phyloP scores from a whole-genome alignment of 2,888 invertebrate species.

The Thymelicus acteon region DNA sequence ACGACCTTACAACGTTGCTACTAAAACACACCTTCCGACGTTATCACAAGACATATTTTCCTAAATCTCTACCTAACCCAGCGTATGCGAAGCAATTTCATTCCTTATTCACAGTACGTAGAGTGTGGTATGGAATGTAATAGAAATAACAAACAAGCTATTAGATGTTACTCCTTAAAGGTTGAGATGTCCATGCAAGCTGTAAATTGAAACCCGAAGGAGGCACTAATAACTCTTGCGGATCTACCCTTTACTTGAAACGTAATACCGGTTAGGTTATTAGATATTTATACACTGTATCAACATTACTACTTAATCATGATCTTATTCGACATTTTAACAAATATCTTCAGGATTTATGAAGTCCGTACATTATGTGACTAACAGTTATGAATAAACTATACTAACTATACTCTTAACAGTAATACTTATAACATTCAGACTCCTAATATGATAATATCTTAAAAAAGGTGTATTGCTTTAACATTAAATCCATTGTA shows the following conservation, averaged over 20 bases:
- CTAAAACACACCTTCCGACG: slow-evolving; percentile 54
- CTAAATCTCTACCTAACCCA: slow-evolving; percentile 40
- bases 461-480: not conserved
- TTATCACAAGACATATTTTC: slow-evolving; percentile 54
- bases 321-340: not conserved
- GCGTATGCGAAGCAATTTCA: slow-evolving; percentile 51
- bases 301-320: not conserved
- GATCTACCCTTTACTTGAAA: slow-evolving; percentile 40
- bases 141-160: slow-evolving; percentile 66
- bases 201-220: slow-evolving; percentile 77
- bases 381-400: no score
- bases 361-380: not conserved
- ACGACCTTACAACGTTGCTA: slow-evolving; percentile 45
- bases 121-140: slow-evolving; percentile 58
- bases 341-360: not conserved
- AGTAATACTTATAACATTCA: not conserved
- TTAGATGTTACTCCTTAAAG: slow-evolving; percentile 67
- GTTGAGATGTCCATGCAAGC: slow-evolving; percentile 75
- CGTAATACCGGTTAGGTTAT: slow-evolving; percentile 27
- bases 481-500: not conserved
- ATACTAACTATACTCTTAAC: no score
- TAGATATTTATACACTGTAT: slow-evolving; percentile 12
- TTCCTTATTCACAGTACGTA: slow-evolving; percentile 55
- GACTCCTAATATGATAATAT: not conserved
- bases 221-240: slow-evolving; percentile 65